phyloP scores from a whole-genome alignment of 1,140 invertebrate species.

The Nebria ingens region DNA sequence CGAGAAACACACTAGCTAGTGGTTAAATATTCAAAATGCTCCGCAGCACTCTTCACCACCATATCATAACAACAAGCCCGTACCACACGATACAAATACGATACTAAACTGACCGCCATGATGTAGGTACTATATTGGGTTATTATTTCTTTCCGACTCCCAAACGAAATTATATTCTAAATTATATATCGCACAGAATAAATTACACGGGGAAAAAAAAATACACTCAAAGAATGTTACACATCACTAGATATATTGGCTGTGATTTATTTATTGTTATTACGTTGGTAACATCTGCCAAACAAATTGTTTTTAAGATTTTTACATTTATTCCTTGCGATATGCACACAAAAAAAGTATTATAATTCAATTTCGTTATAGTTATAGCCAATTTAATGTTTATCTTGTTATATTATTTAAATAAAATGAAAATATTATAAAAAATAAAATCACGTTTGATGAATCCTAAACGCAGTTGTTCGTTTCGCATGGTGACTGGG shows the following conservation, averaged over 20 bases:
- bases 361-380: too few species aligned
- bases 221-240: background rate
- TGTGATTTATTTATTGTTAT: slow-evolving; percentile 9
- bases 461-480: too few species aligned
- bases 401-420: too few species aligned
- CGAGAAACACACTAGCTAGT: slow-evolving; percentile 29
- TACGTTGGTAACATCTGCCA: background rate
- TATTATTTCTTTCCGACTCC: too few species aligned
- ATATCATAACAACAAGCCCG: background rate
- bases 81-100: background rate
- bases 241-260: too few species aligned
- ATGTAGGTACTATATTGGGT: slow-evolving; percentile 29
- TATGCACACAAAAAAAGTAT: too few species aligned
- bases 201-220: slow-evolving; percentile 4
- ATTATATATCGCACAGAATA: slow-evolving; percentile 6
- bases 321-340: too few species aligned
- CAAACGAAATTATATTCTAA: slow-evolving; percentile 16
- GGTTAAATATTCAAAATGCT: slow-evolving; percentile 30
- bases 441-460: too few species aligned
- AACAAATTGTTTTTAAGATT: background rate
- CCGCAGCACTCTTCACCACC: background rate
- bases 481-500: background rate
- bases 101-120: background rate
- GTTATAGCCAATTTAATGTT: too few species aligned
- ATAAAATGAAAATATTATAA: too few species aligned